Percentiles rank a stretch among this genome's conserved stretches.
These are phyloP conservation scores for Drosophila kurseongensis DNA, from an alignment of 1,140 invertebrate genomes.

Conservation along the genomic window DNA sequence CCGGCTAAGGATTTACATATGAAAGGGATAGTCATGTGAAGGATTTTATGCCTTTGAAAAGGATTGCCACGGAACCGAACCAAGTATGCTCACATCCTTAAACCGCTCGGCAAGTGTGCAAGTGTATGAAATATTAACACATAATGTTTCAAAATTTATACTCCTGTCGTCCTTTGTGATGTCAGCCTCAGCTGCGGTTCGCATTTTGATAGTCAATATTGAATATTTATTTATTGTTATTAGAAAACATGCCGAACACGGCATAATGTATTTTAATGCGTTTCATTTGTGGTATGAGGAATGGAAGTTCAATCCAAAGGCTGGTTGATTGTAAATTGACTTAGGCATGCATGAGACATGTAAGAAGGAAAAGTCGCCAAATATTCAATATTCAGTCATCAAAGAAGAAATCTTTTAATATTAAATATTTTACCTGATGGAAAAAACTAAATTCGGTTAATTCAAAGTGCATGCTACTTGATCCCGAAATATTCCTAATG, in stretches of 20 bases:
- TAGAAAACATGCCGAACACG: constrained; percentile 26
- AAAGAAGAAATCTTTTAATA: background rate
- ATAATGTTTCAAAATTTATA: constrained; percentile 45
- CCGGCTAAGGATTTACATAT: constrained; percentile 43
- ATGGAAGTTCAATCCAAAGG: constrained; percentile 22
- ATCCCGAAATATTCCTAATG: background rate
- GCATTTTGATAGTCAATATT: constrained; percentile 53
- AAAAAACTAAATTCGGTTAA: background rate
- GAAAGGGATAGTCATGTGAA: constrained; percentile 42
- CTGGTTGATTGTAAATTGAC: constrained; percentile 11
- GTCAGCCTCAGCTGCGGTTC: constrained; percentile 66
- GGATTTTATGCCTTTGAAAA: constrained; percentile 44
- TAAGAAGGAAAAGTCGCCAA: background rate
- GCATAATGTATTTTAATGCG: constrained; percentile 10
- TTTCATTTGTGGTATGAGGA: background rate
- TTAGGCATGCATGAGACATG: constrained; percentile 1
- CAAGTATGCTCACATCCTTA: constrained; percentile 22
- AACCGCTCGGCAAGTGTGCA: constrained; percentile 11
- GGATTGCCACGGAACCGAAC: constrained; percentile 14
- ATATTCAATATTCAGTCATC: constrained; percentile 4
- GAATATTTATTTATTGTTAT: constrained; percentile 74
- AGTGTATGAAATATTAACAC: constrained; percentile 48
- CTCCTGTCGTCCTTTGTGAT: constrained; percentile 44
- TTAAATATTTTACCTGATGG: background rate
- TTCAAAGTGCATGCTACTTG: background rate